Base-by-base conservation (phyloP, 2,113 vertebrate species). In the Chaetorhynchus papuensis region DNA sequence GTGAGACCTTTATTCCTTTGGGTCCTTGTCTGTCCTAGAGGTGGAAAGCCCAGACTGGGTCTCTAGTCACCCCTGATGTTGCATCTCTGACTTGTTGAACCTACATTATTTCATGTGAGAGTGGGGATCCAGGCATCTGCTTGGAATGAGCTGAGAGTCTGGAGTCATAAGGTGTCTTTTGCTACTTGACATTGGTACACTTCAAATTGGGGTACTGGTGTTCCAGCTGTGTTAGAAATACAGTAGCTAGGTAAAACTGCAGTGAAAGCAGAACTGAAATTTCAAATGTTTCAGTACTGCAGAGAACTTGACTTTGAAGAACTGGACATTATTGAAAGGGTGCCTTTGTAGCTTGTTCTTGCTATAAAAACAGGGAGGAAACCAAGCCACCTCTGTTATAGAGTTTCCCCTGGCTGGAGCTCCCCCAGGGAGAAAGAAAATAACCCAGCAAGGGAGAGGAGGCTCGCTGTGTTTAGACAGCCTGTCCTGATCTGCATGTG, bases 391-490 rank as follows among this genome's bases (percentile, higher is more conserved):
- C 93, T 92, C 83, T 87, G 44, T 74, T 75, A 44, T 3, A 87
- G 89, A 96, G 87, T 79, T 94, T 83, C 49, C 71, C 86, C 80
- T 92, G 86, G 80, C 65, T 82, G 61, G 80, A 94, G 72, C 77
- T 92, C 72, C 59, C 92, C 91, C 60, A 52, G 86, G 74, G 93
- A 87, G 80, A 96, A 87, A 30, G 52, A 81, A 95, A 94, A 96
- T 78, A 96, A 75, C 37, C 16, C 83, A 71, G 89, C 72, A 66
- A 87, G 65, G 49, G 44, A 94, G 74, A 85, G 53, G 44, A 91
- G 93, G 69, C 80, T 94, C 0, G 0, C 53, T 71, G 77, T 94
- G 83, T 94, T 97, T 95, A 41, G 89, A 94, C 77, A 95, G 89
- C 95, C 95, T 94, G 84, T 87, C 72, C 72, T 92, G 83, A 89